Evolutionary conservation across 2,797 vertebrate species (phyloP), one percentile per base, ranked within the genome.

Genomic region (Botia kubotai): DNA sequence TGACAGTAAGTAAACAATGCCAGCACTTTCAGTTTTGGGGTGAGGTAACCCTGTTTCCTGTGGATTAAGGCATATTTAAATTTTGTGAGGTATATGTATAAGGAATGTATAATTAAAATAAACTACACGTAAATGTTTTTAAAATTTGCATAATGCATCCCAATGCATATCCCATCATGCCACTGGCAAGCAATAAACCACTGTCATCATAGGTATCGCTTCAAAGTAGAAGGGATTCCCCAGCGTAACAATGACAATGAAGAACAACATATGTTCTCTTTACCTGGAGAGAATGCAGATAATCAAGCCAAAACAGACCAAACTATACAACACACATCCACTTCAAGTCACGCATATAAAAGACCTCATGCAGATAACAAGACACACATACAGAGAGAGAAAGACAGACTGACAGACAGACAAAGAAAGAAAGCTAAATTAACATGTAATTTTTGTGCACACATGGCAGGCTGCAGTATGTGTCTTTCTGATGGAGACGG

Each of bases 201-300:
- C 21, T 43, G 16, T 33, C 39, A 65, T 46, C 65, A 66, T 29
- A 4, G 36, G 43, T 65, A 60, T 19, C n/a, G 8, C 16, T 71
- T 29, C 58, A 36, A 62, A 10, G 50, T 36, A 23, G 62, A 78
- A 39, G 75, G 69, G 63, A 74, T 62, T 74, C 29, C 80, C 29
- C 17, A 12, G 29, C 13, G 19, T n/a, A n/a, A 36, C 19, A 50
- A 13, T 19, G 17, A 66, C 26, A 72, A 46, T 29, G 65, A 72
- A 50, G 36, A 57, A 26, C 36, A 19, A 29, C 57, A 67, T 67
- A 17, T 66, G 52, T 39, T 70, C 12, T 19, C 48, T 73, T 71
- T 53, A 55, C 36, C 65, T 77, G 55, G 53, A 55, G 52, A 33
- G 23, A 66, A 48, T n/a, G 60, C n/a, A 53, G 72, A 57, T 75